Evolutionary conservation across 2,888 invertebrate genomes (phyloP).

Genomic region (Didymodactylos carnosus): DNA sequence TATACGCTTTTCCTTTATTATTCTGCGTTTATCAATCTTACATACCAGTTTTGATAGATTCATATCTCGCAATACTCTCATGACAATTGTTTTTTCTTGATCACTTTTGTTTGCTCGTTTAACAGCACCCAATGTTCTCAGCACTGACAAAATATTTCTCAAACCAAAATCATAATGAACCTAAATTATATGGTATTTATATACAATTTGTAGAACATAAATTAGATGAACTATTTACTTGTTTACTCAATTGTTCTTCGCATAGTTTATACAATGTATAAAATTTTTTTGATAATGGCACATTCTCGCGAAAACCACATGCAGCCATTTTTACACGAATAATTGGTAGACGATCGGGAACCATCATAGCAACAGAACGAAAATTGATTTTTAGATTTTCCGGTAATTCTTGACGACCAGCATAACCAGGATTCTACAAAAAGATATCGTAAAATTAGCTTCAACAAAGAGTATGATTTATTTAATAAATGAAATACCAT

Average conservation of each 20-base stretch:
- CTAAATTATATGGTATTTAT: background rate
- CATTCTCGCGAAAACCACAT: constrained; percentile 34
- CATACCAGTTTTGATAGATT: constrained; percentile 77
- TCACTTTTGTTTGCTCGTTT: constrained; percentile 28
- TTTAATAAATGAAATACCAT: too few species aligned
- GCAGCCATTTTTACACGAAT: constrained; percentile 35
- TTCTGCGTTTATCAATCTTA: too few species aligned
- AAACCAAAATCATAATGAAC: constrained; percentile 37
- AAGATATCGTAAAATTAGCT: too few species aligned
- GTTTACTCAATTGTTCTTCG: constrained; percentile 36
- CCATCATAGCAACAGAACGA: constrained; percentile 36
- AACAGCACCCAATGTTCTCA: constrained; percentile 32
- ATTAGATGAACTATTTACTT: constrained; percentile 17
- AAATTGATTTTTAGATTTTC: constrained; percentile 37
- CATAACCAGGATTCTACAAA: constrained; percentile 37
- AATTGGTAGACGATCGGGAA: constrained; percentile 35
- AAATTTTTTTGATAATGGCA: constrained; percentile 33
- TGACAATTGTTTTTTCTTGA: constrained; percentile 73
- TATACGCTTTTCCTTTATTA: too few species aligned
- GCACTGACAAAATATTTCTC: constrained; percentile 34
- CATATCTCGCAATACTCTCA: constrained; percentile 87
- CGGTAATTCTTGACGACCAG: constrained; percentile 35
- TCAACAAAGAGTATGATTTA: too few species aligned
- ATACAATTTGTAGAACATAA: too few species aligned
- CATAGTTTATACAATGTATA: constrained; percentile 35